A percentile compares a stretch with the other conserved stretches of the same genome.
Evolutionary conservation across 2,797 vertebrate species (phyloP).

Genomic region (Liasis olivaceus): DNA sequence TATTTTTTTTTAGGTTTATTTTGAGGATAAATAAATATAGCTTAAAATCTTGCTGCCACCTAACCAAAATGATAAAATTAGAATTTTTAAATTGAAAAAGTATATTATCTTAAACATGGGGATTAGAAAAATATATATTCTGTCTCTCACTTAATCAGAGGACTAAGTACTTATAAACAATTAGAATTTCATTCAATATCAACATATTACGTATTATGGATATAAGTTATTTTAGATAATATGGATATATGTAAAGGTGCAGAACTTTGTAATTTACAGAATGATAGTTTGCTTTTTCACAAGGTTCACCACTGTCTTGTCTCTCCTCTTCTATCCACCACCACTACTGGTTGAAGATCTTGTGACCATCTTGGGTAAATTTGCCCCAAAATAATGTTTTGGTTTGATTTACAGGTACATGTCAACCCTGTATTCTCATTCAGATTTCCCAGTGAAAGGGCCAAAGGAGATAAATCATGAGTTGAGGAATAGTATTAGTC

Average conservation of each 20-base stretch:
- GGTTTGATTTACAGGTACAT: slow-evolving; percentile 86
- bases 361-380: neutral
- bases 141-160: neutral
- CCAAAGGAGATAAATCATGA: slow-evolving; percentile 92
- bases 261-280: neutral
- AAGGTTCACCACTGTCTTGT: neutral
- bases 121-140: neutral
- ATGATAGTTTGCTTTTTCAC: neutral
- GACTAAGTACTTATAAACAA: neutral
- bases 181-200: neutral
- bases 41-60: neutral
- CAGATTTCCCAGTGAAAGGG: slow-evolving; percentile 90
- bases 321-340: neutral
- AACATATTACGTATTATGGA: neutral
- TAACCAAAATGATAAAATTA: neutral
- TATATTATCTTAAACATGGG: neutral
- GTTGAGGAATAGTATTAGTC: slow-evolving; percentile 89
- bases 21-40: neutral
- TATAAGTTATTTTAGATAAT: neutral
- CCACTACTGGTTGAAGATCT: neutral
- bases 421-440: slow-evolving; percentile 92
- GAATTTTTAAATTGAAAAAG: neutral
- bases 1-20: neutral
- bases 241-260: neutral
- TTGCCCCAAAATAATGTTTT: neutral